Evolutionary conservation across 2,797 vertebrate genomes (phyloP).

Genomic region (Microctenopoma lineatum): DNA sequence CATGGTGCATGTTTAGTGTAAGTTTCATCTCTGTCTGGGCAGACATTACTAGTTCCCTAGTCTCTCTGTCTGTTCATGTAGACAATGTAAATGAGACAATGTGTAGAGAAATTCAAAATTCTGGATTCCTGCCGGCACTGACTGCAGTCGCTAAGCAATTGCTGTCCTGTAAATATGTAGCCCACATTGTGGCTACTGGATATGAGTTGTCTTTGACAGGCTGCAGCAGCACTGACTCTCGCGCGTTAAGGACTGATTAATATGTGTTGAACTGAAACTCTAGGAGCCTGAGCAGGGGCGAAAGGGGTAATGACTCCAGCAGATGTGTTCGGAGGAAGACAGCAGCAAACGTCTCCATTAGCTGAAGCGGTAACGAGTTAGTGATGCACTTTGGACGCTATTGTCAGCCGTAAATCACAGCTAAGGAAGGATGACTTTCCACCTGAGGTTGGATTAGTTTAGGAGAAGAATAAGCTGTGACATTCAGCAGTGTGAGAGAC

Average conservation of each 20-base stretch:
- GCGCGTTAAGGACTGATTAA: slow-evolving; percentile 55
- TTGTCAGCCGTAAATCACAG: slow-evolving; percentile 68
- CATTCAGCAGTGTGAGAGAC: slow-evolving; percentile 41
- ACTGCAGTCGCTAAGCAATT: not conserved
- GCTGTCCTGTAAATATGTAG: not conserved
- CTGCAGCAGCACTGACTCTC: slow-evolving; percentile 19
- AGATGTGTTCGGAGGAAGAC: slow-evolving; percentile 36
- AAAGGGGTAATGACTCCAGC: slow-evolving; percentile 67
- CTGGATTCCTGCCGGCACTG: not conserved
- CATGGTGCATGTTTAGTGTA: no score
- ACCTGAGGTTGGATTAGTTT: slow-evolving; percentile 54
- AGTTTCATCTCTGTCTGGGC: no score
- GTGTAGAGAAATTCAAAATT: not conserved
- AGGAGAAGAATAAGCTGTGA: slow-evolving; percentile 49
- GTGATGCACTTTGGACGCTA: slow-evolving; percentile 64
- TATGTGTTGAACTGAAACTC: slow-evolving; percentile 32
- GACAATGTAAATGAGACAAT: no score
- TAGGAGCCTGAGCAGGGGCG: slow-evolving; percentile 22
- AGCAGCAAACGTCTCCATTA: slow-evolving; percentile 58
- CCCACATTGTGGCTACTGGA: not conserved
- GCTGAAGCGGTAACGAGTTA: slow-evolving; percentile 60
- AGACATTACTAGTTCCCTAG: no score
- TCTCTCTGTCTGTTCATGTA: no score
- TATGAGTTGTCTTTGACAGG: slow-evolving; percentile 11
- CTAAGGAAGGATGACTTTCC: slow-evolving; percentile 48